Conservation (phyloP, 2,113 vertebrate genomes). For the Eidolon helvum region DNA sequence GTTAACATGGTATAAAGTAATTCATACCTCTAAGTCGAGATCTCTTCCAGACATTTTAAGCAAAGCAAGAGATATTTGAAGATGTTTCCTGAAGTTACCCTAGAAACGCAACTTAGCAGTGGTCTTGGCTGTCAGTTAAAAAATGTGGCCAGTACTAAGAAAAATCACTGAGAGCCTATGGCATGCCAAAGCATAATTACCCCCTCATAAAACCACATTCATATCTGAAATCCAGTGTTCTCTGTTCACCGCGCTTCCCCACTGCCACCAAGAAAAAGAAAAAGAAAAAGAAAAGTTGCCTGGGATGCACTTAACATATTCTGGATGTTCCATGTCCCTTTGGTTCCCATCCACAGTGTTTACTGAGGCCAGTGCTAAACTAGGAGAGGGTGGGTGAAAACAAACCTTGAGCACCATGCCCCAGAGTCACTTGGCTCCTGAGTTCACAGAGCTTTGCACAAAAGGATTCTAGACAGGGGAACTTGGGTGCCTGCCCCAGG, state of each 20-base stretch:
- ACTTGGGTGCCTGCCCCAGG: neutral
- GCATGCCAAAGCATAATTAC: neutral
- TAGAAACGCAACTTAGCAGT: neutral
- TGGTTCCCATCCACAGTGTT: neutral
- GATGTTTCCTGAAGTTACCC: neutral
- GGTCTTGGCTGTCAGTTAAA: neutral
- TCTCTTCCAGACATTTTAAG: neutral
- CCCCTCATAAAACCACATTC: neutral
- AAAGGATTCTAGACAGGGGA: fast-evolving
- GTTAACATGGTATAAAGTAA: neutral
- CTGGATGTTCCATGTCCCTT: neutral
- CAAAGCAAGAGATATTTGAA: neutral
- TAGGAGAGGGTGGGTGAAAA: neutral
- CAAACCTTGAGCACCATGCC: neutral
- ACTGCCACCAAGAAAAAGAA: too few relatives aligned
- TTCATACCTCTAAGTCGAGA: neutral
- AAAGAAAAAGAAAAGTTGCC: neutral
- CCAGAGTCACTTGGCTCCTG: neutral
- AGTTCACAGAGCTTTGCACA: neutral
- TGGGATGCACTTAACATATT: fast-evolving
- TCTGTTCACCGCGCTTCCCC: too few relatives aligned
- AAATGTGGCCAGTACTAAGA: neutral
- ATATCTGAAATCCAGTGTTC: neutral
- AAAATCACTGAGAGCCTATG: neutral
- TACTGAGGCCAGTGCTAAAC: neutral